Evolutionary conservation across 2,797 vertebrate species (phyloP).

Genomic region (Enteromius unitaeniatus): DNA sequence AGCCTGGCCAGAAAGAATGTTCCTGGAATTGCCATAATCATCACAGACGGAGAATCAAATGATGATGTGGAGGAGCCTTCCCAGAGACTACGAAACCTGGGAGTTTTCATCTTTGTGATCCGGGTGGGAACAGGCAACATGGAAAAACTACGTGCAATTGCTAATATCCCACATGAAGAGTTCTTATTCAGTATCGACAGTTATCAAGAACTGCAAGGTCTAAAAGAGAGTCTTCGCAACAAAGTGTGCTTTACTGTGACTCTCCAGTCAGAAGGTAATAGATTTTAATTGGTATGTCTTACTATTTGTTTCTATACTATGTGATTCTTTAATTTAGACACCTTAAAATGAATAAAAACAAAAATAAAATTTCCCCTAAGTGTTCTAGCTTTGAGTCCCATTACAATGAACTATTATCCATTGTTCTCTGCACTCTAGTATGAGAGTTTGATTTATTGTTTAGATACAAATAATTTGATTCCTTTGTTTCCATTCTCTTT

Average conservation of each 20-base stretch:
- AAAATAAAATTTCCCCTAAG: not conserved
- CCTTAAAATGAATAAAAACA: not conserved
- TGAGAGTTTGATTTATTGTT: not conserved
- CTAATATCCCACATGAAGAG: slow-evolving; percentile 76
- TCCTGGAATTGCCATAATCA: slow-evolving; percentile 80
- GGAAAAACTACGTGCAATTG: slow-evolving; percentile 72
- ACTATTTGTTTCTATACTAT: not conserved
- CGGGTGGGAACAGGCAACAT: slow-evolving; percentile 73
- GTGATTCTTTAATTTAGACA: not conserved
- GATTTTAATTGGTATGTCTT: not conserved
- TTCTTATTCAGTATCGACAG: slow-evolving; percentile 73
- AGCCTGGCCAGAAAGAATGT: slow-evolving; percentile 63
- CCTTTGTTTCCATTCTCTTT: slow-evolving; percentile 39
- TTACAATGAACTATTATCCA: not conserved
- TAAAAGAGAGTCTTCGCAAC: slow-evolving; percentile 70
- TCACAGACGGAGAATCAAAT: slow-evolving; percentile 79
- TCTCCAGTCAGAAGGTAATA: slow-evolving; percentile 76
- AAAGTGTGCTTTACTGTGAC: slow-evolving; percentile 77
- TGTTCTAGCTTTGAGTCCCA: too few species aligned
- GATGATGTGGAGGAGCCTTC: slow-evolving; percentile 75
- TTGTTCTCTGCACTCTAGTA: not conserved
- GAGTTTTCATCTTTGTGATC: slow-evolving; percentile 79
- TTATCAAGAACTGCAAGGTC: slow-evolving; percentile 72
- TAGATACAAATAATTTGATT: not conserved
- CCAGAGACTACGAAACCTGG: slow-evolving; percentile 70